Conservation (phyloP, 2,113 vertebrate genomes). For the Lepisosteus osseus region DNA sequence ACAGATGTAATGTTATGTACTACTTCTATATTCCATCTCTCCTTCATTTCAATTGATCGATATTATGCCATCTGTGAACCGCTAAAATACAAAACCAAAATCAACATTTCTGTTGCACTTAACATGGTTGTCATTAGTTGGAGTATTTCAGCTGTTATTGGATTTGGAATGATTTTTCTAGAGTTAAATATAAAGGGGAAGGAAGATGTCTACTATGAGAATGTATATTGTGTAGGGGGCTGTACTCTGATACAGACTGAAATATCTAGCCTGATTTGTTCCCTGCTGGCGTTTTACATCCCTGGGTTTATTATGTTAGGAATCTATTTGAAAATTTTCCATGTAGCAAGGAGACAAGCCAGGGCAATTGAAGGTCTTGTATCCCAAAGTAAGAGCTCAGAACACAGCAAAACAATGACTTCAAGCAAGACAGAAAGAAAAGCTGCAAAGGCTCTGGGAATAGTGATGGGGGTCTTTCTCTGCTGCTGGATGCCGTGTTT, state of each 20-base stretch:
- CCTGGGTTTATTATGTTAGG: slow-evolving; percentile 1
- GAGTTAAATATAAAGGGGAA: neutral
- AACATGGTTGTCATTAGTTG: neutral
- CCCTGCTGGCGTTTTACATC: neutral
- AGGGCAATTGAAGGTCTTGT: neutral
- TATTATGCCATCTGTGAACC: slow-evolving; percentile 1
- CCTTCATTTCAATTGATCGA: slow-evolving; percentile 11
- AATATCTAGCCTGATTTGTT: slow-evolving; percentile 2
- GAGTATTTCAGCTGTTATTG: slow-evolving; percentile 1
- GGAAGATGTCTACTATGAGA: neutral
- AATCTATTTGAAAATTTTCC: slow-evolving; percentile 1
- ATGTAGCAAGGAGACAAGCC: neutral
- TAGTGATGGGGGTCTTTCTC: slow-evolving; percentile 14
- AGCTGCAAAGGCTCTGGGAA: slow-evolving; percentile 9
- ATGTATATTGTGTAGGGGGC: slow-evolving; percentile 4
- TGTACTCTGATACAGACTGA: neutral
- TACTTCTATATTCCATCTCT: slow-evolving; percentile 2
- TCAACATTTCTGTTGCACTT: neutral
- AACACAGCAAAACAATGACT: neutral
- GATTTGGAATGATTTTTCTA: neutral
- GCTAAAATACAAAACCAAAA: neutral
- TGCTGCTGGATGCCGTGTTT: slow-evolving; percentile 9
- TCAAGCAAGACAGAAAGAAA: neutral
- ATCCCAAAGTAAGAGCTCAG: neutral
- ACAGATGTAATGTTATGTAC: neutral